phyloP scores from a whole-genome alignment of 2,888 invertebrate genomes.

The Ophion costatus region DNA sequence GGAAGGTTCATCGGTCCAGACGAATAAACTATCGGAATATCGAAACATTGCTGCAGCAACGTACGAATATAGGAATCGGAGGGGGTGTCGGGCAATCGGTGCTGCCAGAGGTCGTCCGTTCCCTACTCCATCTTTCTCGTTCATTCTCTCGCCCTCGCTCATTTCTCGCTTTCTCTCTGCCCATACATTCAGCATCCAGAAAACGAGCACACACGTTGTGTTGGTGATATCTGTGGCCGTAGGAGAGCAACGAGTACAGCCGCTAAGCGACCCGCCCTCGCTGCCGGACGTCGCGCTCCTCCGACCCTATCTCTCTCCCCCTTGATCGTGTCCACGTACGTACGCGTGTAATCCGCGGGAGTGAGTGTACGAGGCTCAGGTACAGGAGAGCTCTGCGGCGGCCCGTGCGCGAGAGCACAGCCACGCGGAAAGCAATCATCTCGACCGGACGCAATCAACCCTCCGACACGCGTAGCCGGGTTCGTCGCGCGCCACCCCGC shows the following conservation, averaged over 20 bases:
- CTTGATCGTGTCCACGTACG: conserved; percentile 25
- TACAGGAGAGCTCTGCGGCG: conserved; percentile 40
- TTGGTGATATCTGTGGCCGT: conserved; percentile 50
- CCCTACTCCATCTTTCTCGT: conserved; percentile 20
- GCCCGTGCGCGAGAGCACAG: conserved; percentile 69
- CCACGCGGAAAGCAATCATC: conserved; percentile 82
- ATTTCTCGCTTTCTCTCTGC: conserved; percentile 2
- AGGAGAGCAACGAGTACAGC: conserved; percentile 36
- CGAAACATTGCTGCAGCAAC: conserved; percentile 75
- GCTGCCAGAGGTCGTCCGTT: conserved; percentile 55
- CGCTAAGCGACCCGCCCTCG: conserved; percentile 40
- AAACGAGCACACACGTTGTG: conserved; percentile 18
- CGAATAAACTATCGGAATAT: conserved; percentile 82
- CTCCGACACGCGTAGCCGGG: conserved; percentile 68
- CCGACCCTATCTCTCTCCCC: not conserved
- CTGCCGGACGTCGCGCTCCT: not conserved
- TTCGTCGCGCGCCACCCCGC: conserved; percentile 56
- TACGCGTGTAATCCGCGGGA: conserved; percentile 60
- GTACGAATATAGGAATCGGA: conserved; percentile 25
- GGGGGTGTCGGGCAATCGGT: conserved; percentile 64
- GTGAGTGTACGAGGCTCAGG: conserved; percentile 25
- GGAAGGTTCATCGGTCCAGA: conserved; percentile 73
- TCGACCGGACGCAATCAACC: conserved; percentile 83
- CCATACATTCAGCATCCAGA: conserved; percentile 19
- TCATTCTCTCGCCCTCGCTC: not conserved